Base-by-base conservation (phyloP, 64 coral and sea anemone genomes). In the Orbicella faveolata region DNA sequence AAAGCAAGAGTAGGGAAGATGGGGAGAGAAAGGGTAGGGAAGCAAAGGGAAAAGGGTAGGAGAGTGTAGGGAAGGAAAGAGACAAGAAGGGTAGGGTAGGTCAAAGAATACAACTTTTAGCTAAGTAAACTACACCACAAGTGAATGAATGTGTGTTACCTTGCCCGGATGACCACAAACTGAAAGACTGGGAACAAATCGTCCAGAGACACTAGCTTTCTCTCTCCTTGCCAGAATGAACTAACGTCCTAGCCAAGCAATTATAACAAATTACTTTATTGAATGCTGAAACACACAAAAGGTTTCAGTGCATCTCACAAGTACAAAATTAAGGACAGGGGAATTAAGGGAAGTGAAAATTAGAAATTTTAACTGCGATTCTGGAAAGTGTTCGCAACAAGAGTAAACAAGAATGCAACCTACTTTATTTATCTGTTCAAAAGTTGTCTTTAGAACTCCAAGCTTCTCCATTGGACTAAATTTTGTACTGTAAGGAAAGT, bases 141-240 rank as follows among this genome's bases (percentile, higher is more conserved):
- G 26, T 48, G 14, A 30, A 34, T 65, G 66, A 59, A 88, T 3
- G 12, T 44, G 18, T 30, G 39, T 3, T 95, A 99, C 97, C 97
- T 88, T 87, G 97, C 94, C 70, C 97, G 62, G 74, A 99, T 89
- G 4, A 94, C 90, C 33, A 99, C 97, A 77, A 99, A 99, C 57
- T 99, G 97, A 62, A 99, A 99, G 81, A 99, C 97, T 80, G 97
- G 97, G 53, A 99, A 99, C 54, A 99, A 85, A 77, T 99, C 97
- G 66, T 99, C 97, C 17, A 99, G 83, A 41, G 97, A 99, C 2
- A 99, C 84, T 0, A 99, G 94, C 65, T 93, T 95, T 64, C 93
- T 94, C 80, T 93, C 88, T 1, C 97, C 97, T 86, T 96, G 86
- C 94, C 94, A 96, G 59, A 95, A 99, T 21, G 23, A 21, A 11